These are phyloP conservation scores for Theristicus caerulescens DNA, from an alignment of 2,113 vertebrate genomes.

Conservation along the genomic window DNA sequence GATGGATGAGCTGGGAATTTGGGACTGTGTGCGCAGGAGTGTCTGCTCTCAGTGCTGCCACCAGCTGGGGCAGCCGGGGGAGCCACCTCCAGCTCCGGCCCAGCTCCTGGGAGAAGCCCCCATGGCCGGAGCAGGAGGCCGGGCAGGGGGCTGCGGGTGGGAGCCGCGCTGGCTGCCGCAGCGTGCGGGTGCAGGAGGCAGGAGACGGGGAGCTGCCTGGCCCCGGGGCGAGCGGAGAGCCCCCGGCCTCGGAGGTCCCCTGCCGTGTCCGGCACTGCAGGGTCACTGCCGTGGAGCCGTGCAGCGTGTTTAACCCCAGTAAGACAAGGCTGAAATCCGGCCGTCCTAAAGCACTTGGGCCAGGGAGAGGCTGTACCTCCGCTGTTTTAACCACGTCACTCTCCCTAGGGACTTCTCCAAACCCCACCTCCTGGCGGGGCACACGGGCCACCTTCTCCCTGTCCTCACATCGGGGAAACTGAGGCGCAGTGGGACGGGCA, in stretches of 20 bases:
- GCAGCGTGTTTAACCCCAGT: neutral
- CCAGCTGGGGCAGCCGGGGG: conserved; percentile 62
- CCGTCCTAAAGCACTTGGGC: neutral
- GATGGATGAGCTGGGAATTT: conserved; percentile 57
- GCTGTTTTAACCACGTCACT: fast-evolving
- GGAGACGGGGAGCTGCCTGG: neutral
- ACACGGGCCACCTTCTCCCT: neutral
- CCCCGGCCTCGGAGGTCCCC: neutral
- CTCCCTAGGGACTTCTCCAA: neutral
- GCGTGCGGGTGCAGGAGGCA: fast-evolving
- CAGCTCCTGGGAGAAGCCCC: conserved; percentile 25
- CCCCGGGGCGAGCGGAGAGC: neutral
- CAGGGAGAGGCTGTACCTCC: neutral
- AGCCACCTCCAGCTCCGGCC: conserved; percentile 3
- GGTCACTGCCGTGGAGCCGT: fast-evolving
- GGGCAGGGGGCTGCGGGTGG: neutral
- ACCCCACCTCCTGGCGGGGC: neutral
- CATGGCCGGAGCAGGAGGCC: neutral
- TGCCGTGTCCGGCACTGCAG: neutral
- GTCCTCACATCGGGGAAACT: neutral
- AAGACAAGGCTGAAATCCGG: neutral
- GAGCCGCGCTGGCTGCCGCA: neutral
- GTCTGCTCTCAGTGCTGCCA: conserved; percentile 63
- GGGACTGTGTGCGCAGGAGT: neutral
- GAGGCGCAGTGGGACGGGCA: neutral